phyloP scores from a whole-genome alignment of 1,140 invertebrate genomes.

The Bradysia coprophila region DNA sequence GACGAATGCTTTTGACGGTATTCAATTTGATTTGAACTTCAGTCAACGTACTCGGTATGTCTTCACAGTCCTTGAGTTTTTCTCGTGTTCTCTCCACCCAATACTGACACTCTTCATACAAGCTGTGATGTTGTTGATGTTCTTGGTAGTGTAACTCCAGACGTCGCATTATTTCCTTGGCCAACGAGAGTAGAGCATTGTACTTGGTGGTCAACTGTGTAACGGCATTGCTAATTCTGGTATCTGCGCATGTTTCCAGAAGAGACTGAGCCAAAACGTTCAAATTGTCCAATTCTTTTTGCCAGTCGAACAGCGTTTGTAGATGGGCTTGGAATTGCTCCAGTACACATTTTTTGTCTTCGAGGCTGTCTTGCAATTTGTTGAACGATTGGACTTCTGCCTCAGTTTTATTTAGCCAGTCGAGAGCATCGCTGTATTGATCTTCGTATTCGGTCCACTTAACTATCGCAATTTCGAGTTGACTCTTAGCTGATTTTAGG shows the following conservation, averaged over 20 bases:
- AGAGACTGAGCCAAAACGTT: constrained; percentile 81
- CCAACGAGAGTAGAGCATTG: constrained; percentile 72
- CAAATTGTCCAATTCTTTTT: constrained; percentile 75
- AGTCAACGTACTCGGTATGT: constrained; percentile 51
- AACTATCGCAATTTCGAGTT: constrained; percentile 75
- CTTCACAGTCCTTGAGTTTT: constrained; percentile 56
- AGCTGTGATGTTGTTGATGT: constrained; percentile 72
- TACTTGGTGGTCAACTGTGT: constrained; percentile 89
- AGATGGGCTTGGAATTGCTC: constrained; percentile 82
- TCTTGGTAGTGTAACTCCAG: constrained; percentile 83
- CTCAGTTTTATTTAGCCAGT: constrained; percentile 80
- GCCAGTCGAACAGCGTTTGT: constrained; percentile 85
- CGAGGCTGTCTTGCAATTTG: constrained; percentile 74
- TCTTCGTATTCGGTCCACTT: constrained; percentile 94
- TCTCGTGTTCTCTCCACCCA: constrained; percentile 77
- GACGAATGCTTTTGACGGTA: constrained; percentile 62
- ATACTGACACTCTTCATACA: constrained; percentile 80
- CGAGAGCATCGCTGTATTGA: constrained; percentile 71
- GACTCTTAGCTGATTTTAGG: constrained; percentile 56
- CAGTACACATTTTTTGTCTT: constrained; percentile 71
- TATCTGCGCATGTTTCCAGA: constrained; percentile 82
- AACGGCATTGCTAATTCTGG: constrained; percentile 80
- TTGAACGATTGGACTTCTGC: constrained; percentile 73
- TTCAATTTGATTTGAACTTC: constrained; percentile 73
- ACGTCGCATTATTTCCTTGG: constrained; percentile 83